Conservation (phyloP, 2,888 invertebrate species). For the Meiosimyza platycephala region DNA sequence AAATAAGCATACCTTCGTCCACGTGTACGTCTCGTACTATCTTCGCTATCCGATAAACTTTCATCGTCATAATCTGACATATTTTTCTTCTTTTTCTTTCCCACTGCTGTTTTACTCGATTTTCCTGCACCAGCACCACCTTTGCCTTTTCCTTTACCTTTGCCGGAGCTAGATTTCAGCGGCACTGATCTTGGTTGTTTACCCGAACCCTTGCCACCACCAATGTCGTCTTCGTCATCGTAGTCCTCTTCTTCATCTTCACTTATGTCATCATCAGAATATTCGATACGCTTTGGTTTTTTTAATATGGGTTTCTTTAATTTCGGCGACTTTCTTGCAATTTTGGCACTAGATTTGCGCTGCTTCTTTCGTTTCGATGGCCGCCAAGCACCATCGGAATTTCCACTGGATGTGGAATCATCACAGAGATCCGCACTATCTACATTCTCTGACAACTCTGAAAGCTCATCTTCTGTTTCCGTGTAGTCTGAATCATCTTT, state of each 20-base stretch:
- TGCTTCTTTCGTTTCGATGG: conserved; percentile 64
- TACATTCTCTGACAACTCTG: conserved; percentile 64
- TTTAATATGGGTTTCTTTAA: conserved; percentile 52
- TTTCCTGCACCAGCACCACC: conserved; percentile 51
- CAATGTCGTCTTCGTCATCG: conserved; percentile 70
- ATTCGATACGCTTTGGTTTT: conserved; percentile 57
- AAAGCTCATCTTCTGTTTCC: conserved; percentile 69
- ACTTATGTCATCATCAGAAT: conserved; percentile 61
- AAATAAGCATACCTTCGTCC: conserved; percentile 66
- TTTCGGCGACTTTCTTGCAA: conserved; percentile 59
- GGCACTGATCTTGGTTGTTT: conserved; percentile 62
- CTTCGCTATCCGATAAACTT: conserved; percentile 68
- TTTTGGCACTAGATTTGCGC: conserved; percentile 49
- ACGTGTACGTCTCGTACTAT: conserved; percentile 64
- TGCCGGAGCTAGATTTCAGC: conserved; percentile 48
- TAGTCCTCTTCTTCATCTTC: conserved; percentile 75
- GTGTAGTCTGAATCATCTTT: conserved; percentile 70
- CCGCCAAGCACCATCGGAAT: conserved; percentile 64
- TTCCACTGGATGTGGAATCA: conserved; percentile 63
- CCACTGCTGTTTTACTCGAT: conserved; percentile 38
- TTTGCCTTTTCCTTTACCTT: conserved; percentile 45
- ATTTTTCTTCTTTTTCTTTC: conserved; percentile 55
- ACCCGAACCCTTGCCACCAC: conserved; percentile 61
- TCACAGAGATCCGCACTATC: conserved; percentile 67
- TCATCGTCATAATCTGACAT: conserved; percentile 75